Conservation (phyloP, 2,113 vertebrate species). For the Anarhynchus alexandrinus region DNA sequence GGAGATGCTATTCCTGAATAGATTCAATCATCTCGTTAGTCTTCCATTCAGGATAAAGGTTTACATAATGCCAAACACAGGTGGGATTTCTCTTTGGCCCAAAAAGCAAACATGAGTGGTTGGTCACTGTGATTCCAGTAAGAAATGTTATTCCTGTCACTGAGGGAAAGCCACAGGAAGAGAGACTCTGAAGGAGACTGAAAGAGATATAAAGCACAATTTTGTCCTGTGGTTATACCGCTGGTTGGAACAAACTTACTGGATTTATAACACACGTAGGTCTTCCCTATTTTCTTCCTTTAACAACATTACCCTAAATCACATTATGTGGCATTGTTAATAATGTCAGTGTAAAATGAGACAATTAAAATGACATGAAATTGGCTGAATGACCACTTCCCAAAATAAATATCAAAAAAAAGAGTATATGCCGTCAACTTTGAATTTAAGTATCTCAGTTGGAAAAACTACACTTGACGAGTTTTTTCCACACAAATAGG, state of each 20-base stretch:
- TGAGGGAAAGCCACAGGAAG: accelerated
- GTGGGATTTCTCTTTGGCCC: not conserved
- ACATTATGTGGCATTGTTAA: not conserved
- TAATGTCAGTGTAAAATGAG: not conserved
- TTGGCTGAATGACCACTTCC: not conserved
- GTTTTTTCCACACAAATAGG: not conserved
- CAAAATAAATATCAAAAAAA: not conserved
- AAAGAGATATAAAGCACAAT: not conserved
- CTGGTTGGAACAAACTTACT: not conserved
- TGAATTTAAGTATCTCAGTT: not conserved
- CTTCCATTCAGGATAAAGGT: not conserved
- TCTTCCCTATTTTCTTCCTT: not conserved
- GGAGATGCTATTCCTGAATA: not conserved
- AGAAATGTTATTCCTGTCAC: not conserved
- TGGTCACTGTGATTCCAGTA: not conserved
- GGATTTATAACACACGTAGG: not conserved
- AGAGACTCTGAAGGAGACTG: not conserved
- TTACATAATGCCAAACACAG: not conserved
- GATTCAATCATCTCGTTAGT: not conserved
- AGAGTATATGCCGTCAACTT: not conserved
- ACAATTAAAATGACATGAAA: not conserved
- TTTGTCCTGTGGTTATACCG: not conserved
- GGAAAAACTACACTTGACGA: not conserved
- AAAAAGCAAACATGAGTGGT: not conserved
- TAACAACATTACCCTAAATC: not conserved